phyloP scores from a whole-genome alignment of 2,113 vertebrate genomes.

The Paedocypris sp. region DNA sequence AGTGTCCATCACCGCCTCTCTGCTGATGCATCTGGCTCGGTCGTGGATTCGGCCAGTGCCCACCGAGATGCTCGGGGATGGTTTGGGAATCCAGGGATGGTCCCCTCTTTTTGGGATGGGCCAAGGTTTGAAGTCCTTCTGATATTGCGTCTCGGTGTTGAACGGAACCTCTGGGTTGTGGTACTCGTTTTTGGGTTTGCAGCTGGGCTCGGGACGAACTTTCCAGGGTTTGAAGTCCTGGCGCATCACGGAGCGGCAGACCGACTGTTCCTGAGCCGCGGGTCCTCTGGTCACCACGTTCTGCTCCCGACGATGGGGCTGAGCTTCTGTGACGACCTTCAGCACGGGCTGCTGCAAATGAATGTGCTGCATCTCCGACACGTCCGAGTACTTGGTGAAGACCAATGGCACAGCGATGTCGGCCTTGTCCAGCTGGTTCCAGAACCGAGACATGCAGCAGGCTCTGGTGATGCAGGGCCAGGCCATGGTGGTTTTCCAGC shows the following conservation, averaged over 20 bases:
- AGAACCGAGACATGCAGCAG: conserved; percentile 95
- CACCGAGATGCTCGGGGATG: conserved; percentile 38
- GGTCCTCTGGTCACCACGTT: conserved; percentile 52
- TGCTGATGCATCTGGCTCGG: conserved; percentile 32
- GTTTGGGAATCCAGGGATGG: conserved; percentile 91
- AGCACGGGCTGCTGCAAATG: conserved; percentile 52
- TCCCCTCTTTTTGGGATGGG: conserved; percentile 81
- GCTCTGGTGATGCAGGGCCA: conserved; percentile 96
- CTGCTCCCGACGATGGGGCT: conserved; percentile 58
- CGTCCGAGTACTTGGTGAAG: conserved; percentile 88
- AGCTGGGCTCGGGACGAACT: conserved; percentile 83
- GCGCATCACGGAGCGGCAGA: conserved; percentile 79
- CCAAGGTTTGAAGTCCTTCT: conserved; percentile 94
- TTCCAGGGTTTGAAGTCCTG: conserved; percentile 92
- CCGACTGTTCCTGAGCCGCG: conserved; percentile 48
- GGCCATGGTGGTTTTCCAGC: conserved; percentile 66
- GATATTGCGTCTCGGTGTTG: conserved; percentile 87
- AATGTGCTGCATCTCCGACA: conserved; percentile 70
- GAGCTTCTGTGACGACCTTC: conserved; percentile 71
- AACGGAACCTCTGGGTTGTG: conserved; percentile 83
- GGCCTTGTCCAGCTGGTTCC: conserved; percentile 93
- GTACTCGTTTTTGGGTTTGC: conserved; percentile 85
- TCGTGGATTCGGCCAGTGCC: conserved; percentile 38
- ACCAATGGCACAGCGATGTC: conserved; percentile 92
- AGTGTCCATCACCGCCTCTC: conserved; percentile 43